Conservation (phyloP, 2,888 invertebrate genomes). For the Thelaira solivaga region DNA sequence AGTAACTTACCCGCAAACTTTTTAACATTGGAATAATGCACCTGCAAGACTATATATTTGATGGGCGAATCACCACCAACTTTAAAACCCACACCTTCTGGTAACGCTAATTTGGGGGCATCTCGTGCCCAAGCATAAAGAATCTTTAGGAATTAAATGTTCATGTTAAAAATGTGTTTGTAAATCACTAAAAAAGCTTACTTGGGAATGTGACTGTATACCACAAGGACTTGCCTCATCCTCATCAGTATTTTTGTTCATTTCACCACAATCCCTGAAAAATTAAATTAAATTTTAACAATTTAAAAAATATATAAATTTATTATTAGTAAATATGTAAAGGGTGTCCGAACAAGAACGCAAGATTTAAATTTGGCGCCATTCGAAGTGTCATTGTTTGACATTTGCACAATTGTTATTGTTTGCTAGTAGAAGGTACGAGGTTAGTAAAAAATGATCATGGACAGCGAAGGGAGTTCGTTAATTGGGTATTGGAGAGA, state of each 20-base stretch:
- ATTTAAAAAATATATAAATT: too few species aligned
- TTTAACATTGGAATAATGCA: conserved; percentile 87
- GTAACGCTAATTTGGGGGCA: conserved; percentile 88
- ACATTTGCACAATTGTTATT: too few species aligned
- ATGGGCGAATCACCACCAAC: conserved; percentile 90
- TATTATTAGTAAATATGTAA: too few species aligned
- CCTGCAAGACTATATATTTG: conserved; percentile 94
- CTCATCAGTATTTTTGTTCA: conserved; percentile 81
- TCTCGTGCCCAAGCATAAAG: conserved; percentile 97
- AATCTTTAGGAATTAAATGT: conserved; percentile 82
- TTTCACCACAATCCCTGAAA: conserved; percentile 94
- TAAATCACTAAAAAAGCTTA: conserved; percentile 40
- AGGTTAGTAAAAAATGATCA: too few species aligned
- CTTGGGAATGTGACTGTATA: conserved; percentile 81
- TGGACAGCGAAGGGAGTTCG: too few species aligned
- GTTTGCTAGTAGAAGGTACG: too few species aligned
- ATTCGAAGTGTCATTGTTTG: too few species aligned
- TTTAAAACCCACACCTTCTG: conserved; percentile 93
- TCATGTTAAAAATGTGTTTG: background rate
- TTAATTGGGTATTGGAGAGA: too few species aligned
- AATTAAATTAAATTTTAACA: background rate
- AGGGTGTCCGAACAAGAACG: too few species aligned
- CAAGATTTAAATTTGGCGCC: too few species aligned
- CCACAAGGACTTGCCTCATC: conserved; percentile 85
- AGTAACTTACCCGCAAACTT: conserved; percentile 80